Evolutionary conservation across 2,888 invertebrate genomes (phyloP).

Genomic region (Pantelozetes paolii): DNA sequence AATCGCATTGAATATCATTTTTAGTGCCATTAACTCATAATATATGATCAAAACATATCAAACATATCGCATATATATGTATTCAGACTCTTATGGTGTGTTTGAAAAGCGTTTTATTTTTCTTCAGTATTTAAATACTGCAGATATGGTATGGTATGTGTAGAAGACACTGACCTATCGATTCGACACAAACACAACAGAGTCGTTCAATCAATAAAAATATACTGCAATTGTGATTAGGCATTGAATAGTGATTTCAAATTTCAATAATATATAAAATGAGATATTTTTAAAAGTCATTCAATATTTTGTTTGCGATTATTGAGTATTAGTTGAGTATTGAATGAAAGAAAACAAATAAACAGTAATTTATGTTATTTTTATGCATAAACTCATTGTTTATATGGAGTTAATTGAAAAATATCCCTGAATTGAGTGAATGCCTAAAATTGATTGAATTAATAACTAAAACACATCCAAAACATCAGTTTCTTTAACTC

Average conservation of each 20-base stretch:
- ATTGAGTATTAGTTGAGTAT: not conserved
- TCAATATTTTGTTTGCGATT: not conserved
- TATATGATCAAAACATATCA: slow-evolving; percentile 36
- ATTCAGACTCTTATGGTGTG: not conserved
- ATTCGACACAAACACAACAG: not conserved
- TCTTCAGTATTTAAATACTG: slow-evolving; percentile 3
- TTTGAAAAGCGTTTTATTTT: not conserved
- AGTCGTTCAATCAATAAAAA: slow-evolving; percentile 12
- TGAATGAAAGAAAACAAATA: not conserved
- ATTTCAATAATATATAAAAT: not conserved
- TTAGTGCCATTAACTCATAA: slow-evolving; percentile 34
- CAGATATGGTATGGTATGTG: not conserved
- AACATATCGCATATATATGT: not conserved
- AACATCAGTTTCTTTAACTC: slow-evolving; percentile 6
- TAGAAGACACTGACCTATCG: slow-evolving; percentile 34
- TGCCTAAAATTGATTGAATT: not conserved
- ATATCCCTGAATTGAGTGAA: not conserved
- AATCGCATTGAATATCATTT: slow-evolving; percentile 32
- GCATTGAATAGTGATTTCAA: not conserved
- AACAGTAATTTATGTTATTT: not conserved
- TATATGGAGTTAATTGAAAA: no score
- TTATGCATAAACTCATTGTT: no score
- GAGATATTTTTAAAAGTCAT: not conserved
- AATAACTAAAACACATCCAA: not conserved
- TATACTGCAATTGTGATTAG: not conserved